phyloP scores from a whole-genome alignment of 37 sponge, comb jelly and placozoan genomes.

The Dysidea cf. avara region DNA sequence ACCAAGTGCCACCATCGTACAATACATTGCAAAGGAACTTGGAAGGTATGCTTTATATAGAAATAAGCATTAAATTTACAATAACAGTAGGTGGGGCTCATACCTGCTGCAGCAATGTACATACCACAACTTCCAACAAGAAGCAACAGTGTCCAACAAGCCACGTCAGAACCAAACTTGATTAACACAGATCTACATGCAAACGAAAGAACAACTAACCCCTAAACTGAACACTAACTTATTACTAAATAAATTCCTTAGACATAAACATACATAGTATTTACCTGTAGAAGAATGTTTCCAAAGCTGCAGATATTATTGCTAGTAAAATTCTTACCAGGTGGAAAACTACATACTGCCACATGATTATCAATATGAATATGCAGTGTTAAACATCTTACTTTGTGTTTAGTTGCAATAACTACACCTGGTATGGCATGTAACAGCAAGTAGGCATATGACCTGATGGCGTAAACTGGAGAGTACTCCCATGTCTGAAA shows the following conservation, averaged over 20 bases:
- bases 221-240: neutral
- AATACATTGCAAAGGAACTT: conserved; percentile 89
- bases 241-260: no score
- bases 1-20: conserved; percentile 74
- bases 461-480: conserved; percentile 89
- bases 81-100: neutral
- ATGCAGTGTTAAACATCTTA: no score
- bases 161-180: conserved; percentile 64
- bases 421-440: conserved; percentile 73
- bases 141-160: conserved; percentile 50
- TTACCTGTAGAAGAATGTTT: conserved; percentile 85
- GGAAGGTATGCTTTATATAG: conserved; percentile 80
- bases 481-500: conserved; percentile 99
- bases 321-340: conserved; percentile 67
- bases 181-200: conserved; percentile 45
- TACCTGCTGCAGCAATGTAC: conserved; percentile 78
- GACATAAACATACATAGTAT: neutral
- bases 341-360: conserved; percentile 72
- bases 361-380: no score
- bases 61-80: neutral
- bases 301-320: conserved; percentile 63
- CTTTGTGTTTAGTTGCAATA: conserved; percentile 37
- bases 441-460: conserved; percentile 86
- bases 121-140: conserved; percentile 84
- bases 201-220: neutral